Base-by-base conservation (phyloP, 2,888 invertebrate genomes). In the Clitarchus hookeri region DNA sequence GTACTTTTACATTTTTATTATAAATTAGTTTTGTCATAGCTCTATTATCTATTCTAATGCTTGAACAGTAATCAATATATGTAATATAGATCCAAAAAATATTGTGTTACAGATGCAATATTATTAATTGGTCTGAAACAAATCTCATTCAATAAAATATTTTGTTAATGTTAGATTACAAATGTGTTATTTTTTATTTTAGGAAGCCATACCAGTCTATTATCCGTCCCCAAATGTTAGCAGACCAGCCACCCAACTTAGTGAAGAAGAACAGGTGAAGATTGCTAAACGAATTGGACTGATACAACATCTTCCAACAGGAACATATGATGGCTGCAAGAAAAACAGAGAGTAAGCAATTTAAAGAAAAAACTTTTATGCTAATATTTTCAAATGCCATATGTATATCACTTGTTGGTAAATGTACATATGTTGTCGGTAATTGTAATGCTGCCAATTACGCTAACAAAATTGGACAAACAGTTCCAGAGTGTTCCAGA, bases 221-320 rank as follows among this genome's bases (percentile, higher is more conserved):
- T 95, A 96, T 90, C 95, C 95, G 85, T 93, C 94, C 84, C 94
- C 94, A 87, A 93, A 95, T 90, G 93, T 95, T 90, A 92, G 94
- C 89, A 91, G 94, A 89, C 92, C 94, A 89, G 93, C 94, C 89
- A 91, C 94, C 89, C 94, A 95, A 90, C 91, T 96, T 87, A 95
- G 95, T 4, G 95, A 97, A 91, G 97, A 97, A 89, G 96, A 97
- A 90, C 96, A 97, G 91, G 94, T 97, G 77, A 96, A 96, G 92
- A 96, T 97, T 88, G 97, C 97, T 8, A 96, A 97, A 91, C 93
- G 97, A 82, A 95, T 97, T 88, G 97, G 97, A 86, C 93, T 98
- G 85, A 97, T 98, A 88, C 97, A 97, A 89, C 97, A 98, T 91
- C 93, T 98, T 87, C 97, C 97, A 0, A 96, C 96, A 88, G 96